Evolutionary conservation across 2,797 vertebrate genomes (phyloP).

Genomic region (Austrolebias charrua): DNA sequence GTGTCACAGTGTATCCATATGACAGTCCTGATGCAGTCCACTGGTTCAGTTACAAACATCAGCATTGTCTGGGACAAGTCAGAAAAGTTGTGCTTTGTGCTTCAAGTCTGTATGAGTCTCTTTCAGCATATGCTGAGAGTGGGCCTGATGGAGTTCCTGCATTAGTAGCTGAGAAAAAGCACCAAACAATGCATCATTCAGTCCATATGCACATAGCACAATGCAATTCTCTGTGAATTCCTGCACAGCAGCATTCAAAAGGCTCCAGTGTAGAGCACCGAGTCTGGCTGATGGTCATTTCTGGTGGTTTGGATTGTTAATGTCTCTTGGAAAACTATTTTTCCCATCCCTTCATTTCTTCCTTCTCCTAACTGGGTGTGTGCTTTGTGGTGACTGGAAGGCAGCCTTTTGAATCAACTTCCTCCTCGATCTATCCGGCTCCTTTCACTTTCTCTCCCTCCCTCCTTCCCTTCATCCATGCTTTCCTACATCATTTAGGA

Average conservation of each 20-base stretch:
- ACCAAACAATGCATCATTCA: slow-evolving; percentile 73
- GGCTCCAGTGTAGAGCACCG: slow-evolving; percentile 19
- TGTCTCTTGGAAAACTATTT: slow-evolving; percentile 7
- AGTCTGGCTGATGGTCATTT: slow-evolving; percentile 18
- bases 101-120: slow-evolving; percentile 43
- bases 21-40: background rate
- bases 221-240: slow-evolving; percentile 51
- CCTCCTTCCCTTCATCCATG: slow-evolving; percentile 45
- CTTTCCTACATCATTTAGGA: slow-evolving; percentile 70
- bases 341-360: slow-evolving; percentile 8
- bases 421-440: slow-evolving; percentile 21
- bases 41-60: slow-evolving; percentile 14
- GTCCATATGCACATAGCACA: slow-evolving; percentile 49
- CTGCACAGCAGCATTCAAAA: slow-evolving; percentile 31
- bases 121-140: slow-evolving; percentile 52
- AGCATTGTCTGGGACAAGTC: slow-evolving; percentile 18
- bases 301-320: slow-evolving; percentile 17
- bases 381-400: slow-evolving; percentile 45
- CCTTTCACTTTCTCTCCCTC: slow-evolving; percentile 20
- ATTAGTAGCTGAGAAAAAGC: slow-evolving; percentile 33
- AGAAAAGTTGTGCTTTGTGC: slow-evolving; percentile 45
- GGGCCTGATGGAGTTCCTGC: slow-evolving; percentile 49
- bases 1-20: background rate
- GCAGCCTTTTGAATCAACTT: slow-evolving; percentile 38
- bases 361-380: slow-evolving; percentile 31